A percentile compares a stretch with the other conserved stretches of the same genome.
Evolutionary conservation across 2,888 invertebrate genomes (phyloP).

Genomic region (Craniophora ligustri): DNA sequence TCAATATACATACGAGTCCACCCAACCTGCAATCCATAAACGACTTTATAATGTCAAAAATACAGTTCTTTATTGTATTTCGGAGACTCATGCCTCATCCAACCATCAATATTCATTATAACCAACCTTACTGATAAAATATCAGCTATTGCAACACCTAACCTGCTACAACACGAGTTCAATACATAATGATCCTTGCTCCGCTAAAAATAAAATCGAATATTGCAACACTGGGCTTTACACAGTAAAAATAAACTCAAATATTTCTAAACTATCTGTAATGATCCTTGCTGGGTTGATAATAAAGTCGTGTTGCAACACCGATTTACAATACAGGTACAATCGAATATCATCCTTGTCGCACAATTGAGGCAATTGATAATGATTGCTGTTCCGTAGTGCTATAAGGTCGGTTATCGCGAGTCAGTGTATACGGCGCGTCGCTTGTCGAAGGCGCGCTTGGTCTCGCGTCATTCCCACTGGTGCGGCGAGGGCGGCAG

Average conservation of each 20-base stretch:
- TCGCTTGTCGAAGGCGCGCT: constrained; percentile 71
- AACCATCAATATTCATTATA: constrained; percentile 27
- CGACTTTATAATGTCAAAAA: constrained; percentile 13
- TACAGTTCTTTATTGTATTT: constrained; percentile 26
- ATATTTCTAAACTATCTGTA: neutral
- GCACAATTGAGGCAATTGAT: too few species aligned
- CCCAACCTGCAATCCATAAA: constrained; percentile 12
- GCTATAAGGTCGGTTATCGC: constrained; percentile 58
- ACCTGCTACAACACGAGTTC: constrained; percentile 30
- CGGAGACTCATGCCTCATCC: constrained; percentile 14
- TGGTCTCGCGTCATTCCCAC: constrained; percentile 95
- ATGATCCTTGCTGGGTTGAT: neutral
- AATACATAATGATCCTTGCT: constrained; percentile 3
- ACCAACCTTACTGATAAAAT: constrained; percentile 21
- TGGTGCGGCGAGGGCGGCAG: constrained; percentile 99
- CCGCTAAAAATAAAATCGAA: constrained; percentile 8
- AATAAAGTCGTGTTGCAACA: constrained; percentile 27
- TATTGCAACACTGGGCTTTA: neutral
- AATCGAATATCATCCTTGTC: too few species aligned
- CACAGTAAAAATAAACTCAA: constrained; percentile 12
- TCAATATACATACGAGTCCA: constrained; percentile 23
- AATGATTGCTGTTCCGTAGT: neutral
- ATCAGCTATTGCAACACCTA: constrained; percentile 27
- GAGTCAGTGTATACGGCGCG: constrained; percentile 72
- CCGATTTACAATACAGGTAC: constrained; percentile 23